Conservation (phyloP, 2,797 vertebrate genomes). For the Falco cherrug region DNA sequence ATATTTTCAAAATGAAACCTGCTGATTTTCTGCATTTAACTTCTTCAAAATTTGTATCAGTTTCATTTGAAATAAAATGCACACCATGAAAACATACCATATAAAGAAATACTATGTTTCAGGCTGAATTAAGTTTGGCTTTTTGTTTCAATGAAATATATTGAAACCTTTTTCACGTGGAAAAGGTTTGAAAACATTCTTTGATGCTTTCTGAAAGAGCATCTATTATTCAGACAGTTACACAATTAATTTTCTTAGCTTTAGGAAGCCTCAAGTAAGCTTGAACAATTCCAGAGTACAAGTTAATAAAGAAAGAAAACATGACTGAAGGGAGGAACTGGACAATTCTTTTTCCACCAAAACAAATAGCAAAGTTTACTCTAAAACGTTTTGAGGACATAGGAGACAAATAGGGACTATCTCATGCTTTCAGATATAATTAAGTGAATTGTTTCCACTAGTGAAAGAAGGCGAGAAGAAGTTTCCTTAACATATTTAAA, state of each 20-base stretch:
- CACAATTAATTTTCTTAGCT: not conserved
- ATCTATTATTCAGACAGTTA: not conserved
- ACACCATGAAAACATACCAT: not conserved
- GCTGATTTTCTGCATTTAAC: not conserved
- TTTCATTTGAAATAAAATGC: not conserved
- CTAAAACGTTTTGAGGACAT: not conserved
- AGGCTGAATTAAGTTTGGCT: not conserved
- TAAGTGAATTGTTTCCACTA: not conserved
- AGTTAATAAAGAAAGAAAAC: not conserved
- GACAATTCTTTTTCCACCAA: not conserved
- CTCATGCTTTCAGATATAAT: not conserved
- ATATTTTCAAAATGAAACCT: not conserved
- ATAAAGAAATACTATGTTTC: not conserved
- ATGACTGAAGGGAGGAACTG: not conserved
- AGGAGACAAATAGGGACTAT: not conserved
- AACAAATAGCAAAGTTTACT: not conserved
- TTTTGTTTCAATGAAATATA: not conserved
- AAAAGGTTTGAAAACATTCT: not conserved
- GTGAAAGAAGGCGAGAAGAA: not conserved
- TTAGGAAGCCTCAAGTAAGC: not conserved
- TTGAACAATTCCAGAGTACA: not conserved
- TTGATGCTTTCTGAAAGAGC: not conserved
- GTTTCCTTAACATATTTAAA: not conserved
- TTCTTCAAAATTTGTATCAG: not conserved
- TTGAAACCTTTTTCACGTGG: not conserved